phyloP scores from a whole-genome alignment of 1,140 invertebrate genomes.

The Drosophila subpulchrella region DNA sequence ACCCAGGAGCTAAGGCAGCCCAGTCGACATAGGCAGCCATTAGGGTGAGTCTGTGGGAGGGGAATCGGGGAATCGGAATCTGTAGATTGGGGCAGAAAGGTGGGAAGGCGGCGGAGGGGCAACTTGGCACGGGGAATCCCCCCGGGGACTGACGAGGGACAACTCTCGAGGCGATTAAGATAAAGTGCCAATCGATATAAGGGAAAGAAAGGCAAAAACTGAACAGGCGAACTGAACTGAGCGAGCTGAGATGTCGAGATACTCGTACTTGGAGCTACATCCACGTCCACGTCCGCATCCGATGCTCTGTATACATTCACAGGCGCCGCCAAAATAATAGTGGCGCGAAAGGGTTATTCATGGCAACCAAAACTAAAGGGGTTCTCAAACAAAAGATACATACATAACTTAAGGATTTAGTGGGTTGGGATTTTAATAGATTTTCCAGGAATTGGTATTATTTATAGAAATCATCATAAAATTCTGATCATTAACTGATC shows the following conservation, averaged over 20 bases:
- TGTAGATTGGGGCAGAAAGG: slow-evolving; percentile 16
- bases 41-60: slow-evolving; percentile 38
- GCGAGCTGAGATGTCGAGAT: slow-evolving; percentile 49
- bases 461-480: no score
- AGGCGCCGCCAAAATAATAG: slow-evolving; percentile 3
- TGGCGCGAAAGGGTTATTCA: background rate
- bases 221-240: slow-evolving; percentile 40
- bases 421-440: no score
- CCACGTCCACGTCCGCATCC: slow-evolving; percentile 43
- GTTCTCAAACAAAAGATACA: no score
- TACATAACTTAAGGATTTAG: no score
- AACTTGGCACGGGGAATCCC: slow-evolving; percentile 27
- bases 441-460: no score
- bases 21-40: slow-evolving; percentile 36
- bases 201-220: slow-evolving; percentile 72
- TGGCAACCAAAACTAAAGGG: background rate
- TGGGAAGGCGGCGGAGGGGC: slow-evolving; percentile 13
- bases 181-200: slow-evolving; percentile 83
- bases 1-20: slow-evolving; percentile 32
- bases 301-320: slow-evolving; percentile 42
- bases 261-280: slow-evolving; percentile 53
- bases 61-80: slow-evolving; percentile 18
- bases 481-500: no score
- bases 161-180: slow-evolving; percentile 80
- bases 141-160: slow-evolving; percentile 60